Evolutionary conservation across 2,113 vertebrate genomes (phyloP).

Genomic region (Scalopus aquaticus): DNA sequence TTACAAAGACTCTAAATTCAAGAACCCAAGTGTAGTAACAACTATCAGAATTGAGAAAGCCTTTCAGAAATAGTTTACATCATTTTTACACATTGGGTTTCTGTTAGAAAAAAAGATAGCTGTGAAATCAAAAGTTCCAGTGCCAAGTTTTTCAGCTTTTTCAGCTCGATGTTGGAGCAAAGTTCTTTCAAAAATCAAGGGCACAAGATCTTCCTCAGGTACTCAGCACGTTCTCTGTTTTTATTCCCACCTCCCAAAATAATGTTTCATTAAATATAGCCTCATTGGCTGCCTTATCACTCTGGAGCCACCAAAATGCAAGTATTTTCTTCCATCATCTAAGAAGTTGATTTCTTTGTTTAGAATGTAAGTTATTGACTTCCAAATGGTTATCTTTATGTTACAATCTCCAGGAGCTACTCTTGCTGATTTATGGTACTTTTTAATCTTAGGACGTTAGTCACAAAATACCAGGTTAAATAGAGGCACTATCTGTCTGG

Average conservation of each 20-base stretch:
- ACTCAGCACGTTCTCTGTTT: not conserved
- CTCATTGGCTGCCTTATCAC: not conserved
- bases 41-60: not conserved
- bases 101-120: slow-evolving; percentile 26
- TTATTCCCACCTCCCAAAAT: not conserved
- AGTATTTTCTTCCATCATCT: not conserved
- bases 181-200: not conserved
- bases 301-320: not conserved
- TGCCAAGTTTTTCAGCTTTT: not conserved
- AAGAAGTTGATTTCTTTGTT: not conserved
- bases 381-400: not conserved
- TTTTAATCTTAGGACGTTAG: not conserved
- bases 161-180: not conserved
- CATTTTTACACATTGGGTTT: not conserved
- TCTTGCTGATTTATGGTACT: not conserved
- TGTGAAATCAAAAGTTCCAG: not conserved
- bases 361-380: not conserved
- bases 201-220: not conserved
- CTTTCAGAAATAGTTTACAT: not conserved
- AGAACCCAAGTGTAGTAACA: not conserved
- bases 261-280: not conserved
- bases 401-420: not conserved
- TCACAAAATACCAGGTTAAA: not conserved
- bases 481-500: not conserved
- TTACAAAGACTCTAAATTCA: not conserved